A percentile compares a stretch with the other conserved stretches of the same genome.
phyloP scores from a whole-genome alignment of 2,113 vertebrate species.

The Oncorhynchus kisutch region DNA sequence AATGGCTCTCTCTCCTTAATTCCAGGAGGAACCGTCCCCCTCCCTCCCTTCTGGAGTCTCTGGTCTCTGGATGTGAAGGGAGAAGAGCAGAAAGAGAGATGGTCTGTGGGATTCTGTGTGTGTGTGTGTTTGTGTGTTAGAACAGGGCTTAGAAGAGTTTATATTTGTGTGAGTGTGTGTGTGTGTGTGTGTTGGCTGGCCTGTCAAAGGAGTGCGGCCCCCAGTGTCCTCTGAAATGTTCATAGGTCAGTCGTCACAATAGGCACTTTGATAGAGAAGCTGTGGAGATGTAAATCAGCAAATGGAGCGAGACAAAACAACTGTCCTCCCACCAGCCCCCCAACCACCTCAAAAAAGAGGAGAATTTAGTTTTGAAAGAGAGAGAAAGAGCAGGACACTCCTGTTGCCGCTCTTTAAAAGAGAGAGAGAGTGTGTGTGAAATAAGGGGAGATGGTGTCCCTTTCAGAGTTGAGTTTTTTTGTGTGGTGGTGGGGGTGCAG shows the following conservation, averaged over 20 bases:
- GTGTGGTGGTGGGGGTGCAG: slow-evolving; percentile 3
- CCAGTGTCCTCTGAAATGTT: slow-evolving; percentile 75
- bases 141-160: slow-evolving; percentile 33
- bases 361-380: slow-evolving; percentile 63
- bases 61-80: slow-evolving; percentile 46
- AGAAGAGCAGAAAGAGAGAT: slow-evolving; percentile 23
- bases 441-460: slow-evolving; percentile 31
- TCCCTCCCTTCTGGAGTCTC: slow-evolving; percentile 37
- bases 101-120: slow-evolving; percentile 40
- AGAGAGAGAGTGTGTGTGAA: slow-evolving; percentile 8
- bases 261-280: slow-evolving; percentile 76
- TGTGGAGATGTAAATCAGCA: slow-evolving; percentile 81
- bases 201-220: slow-evolving; percentile 65
- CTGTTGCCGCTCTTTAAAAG: slow-evolving; percentile 17
- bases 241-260: slow-evolving; percentile 78
- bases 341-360: slow-evolving; percentile 34
- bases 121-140: slow-evolving; percentile 31
- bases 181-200: slow-evolving; percentile 23
- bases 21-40: slow-evolving; percentile 57
- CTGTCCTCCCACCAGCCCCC: slow-evolving; percentile 64
- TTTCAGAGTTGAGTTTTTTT: slow-evolving; percentile 28
- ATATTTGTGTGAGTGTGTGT: not conserved
- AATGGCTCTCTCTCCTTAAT: slow-evolving; percentile 72
- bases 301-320: slow-evolving; percentile 74
- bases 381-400: slow-evolving; percentile 41